Conservation (phyloP, 2,797 vertebrate species). For the Pelochelys cantorii region DNA sequence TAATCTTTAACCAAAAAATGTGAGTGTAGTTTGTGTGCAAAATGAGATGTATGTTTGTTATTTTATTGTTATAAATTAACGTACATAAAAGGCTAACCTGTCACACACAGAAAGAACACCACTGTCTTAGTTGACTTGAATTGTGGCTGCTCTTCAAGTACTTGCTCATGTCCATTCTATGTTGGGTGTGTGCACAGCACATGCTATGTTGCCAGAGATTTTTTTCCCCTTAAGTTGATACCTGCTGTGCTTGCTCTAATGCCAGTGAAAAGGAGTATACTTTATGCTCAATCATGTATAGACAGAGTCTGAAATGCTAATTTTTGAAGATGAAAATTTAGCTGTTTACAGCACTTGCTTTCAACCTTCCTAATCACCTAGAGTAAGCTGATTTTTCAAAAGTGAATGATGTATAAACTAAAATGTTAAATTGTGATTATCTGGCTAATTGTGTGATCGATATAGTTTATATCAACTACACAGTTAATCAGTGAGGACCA, state of each 20-base stretch:
- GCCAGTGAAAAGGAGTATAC: background rate
- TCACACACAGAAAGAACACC: background rate
- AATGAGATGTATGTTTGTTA: background rate
- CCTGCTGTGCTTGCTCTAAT: too few relatives aligned
- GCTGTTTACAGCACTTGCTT: too few relatives aligned
- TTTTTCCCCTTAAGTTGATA: too few relatives aligned
- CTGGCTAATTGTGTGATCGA: too few relatives aligned
- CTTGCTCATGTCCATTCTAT: too few relatives aligned
- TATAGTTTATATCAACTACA: too few relatives aligned
- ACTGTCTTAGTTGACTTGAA: background rate
- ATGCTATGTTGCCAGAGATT: too few relatives aligned
- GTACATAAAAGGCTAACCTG: background rate
- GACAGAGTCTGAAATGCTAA: background rate
- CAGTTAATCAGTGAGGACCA: too few relatives aligned
- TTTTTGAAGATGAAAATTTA: background rate
- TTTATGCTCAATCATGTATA: background rate
- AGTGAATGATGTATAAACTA: background rate
- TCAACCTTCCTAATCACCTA: too few relatives aligned
- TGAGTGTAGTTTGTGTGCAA: background rate
- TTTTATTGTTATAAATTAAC: background rate
- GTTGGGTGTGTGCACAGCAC: too few relatives aligned
- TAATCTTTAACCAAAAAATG: background rate
- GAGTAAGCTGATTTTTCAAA: background rate
- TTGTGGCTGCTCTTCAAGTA: background rate
- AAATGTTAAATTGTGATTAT: too few relatives aligned